Base-by-base conservation (phyloP, 2,113 vertebrate species). In the Osmerus eperlanus region DNA sequence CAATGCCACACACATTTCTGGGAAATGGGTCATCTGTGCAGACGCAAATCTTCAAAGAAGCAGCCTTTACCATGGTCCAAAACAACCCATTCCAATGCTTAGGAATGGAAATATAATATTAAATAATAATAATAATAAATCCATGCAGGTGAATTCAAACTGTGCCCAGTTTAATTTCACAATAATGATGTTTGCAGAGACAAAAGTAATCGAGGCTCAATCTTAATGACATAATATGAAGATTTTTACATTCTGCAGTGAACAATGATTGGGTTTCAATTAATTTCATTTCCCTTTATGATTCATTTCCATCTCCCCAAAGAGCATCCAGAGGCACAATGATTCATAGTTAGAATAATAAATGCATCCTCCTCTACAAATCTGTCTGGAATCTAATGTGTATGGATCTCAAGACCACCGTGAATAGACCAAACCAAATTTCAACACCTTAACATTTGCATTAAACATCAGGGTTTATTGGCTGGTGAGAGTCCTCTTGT, bases 21-120 rank as follows among this genome's bases (percentile, higher is more conserved):
- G 69, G 70, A 86, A 87, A 87, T 85, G 76, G 85, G 82, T 83
- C 81, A 85, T 86, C 80, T 73, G 85, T 74, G 78, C 74, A 67
- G 19, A 74, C 66, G 75, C 64, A 70, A 62, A 55, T 79, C 80
- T 87, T 86, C 82, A 88, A 85, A 86, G 83, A 74, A n/a, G 72
- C 52, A 29, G 25, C 25, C 25, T 59, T 25, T 25, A 14, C 23
- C 60, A 62, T 62, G 3, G 23, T 4, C 21, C 32, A 36, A 36
- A 36, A 36, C 32, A 36, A 6, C 32, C 21, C 25, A 25, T 36
- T 78, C 78, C 58, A 59, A 9, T 7, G 32, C 64, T 74, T 84
- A 52, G 14, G 74, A 8, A 62, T 25, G 23, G 25, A 14, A 5
- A 15, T 25, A 61, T 14, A n/a, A n/a, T n/a, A n/a, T n/a, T n/a